Base-by-base conservation (phyloP, 2,113 vertebrate species). In the Tupaia tana region DNA sequence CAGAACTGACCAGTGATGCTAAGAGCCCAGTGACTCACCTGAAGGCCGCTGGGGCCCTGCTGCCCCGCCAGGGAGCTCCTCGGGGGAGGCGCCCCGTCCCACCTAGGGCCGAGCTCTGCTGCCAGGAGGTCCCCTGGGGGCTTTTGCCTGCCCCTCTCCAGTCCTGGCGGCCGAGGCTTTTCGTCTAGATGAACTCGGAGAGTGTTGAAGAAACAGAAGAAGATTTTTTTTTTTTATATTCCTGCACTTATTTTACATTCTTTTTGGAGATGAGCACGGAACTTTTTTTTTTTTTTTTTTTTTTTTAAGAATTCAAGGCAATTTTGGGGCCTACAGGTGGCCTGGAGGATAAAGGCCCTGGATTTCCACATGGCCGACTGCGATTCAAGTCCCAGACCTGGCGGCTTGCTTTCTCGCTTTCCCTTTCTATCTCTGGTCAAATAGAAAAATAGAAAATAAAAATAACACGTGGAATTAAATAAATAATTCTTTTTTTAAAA, bases 1-100 rank as follows among this genome's bases (percentile, higher is more conserved):
- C 95, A 97, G 96, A 90, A 75, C 14, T 54, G 88, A 31, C 75
- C n/a, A 14, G 77, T 79, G 82, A 66, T 54, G 56, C 13, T 34
- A 3, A 63, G 18, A 74, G 25, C 11, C 31, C n/a, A 31, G 70
- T 82, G 96, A 29, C 77, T 84, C 90, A 74, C 25, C 9, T 19
- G 22, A 84, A 86, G 61, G 25, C 25, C 71, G 34, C 13, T 14
- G 82, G 27, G 83, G n/a, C 63, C 63, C 54, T 52, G 2, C 0
- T 52, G 25, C 66, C 27, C 16, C 24, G 18, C n/a, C 15, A 58
- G 13, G 10, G 34, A 12, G 31, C 4, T 64, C 56, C 16, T 18
- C 7, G 10, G 67, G 27, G 25, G 78, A 27, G 52, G 34, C 18
- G 12, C 7, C 25, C 18, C 6, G 22, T 27, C 15, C 58, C 61